Evolutionary conservation across 2,888 invertebrate genomes (phyloP).

Genomic region (Caenorhabditis sp.): DNA sequence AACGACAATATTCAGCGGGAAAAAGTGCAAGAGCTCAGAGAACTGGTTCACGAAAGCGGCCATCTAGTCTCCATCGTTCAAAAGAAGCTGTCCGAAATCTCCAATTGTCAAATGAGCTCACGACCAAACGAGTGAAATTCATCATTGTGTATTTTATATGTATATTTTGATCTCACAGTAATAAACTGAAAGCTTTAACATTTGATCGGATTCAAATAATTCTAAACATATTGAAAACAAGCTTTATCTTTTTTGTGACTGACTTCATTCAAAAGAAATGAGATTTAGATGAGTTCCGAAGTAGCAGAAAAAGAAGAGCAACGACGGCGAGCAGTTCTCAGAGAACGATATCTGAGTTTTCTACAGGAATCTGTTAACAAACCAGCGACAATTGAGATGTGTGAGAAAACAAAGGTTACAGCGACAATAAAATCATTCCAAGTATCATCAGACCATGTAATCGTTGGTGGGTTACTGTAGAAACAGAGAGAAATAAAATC

Average conservation of each 20-base stretch:
- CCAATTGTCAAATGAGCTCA: slow-evolving; percentile 47
- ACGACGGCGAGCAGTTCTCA: slow-evolving; percentile 25
- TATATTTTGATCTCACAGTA: slow-evolving; percentile 1
- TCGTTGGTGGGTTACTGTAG: slow-evolving; percentile 47
- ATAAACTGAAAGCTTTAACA: background rate
- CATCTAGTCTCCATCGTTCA: slow-evolving; percentile 39
- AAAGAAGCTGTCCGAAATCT: slow-evolving; percentile 56
- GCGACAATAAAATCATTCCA: slow-evolving; percentile 51
- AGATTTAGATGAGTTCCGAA: slow-evolving; percentile 31
- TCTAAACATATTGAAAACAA: slow-evolving; percentile 1
- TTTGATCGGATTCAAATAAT: background rate
- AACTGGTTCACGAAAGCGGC: slow-evolving; percentile 24
- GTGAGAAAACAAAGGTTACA: slow-evolving; percentile 48
- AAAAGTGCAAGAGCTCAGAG: slow-evolving; percentile 43
- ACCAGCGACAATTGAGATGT: slow-evolving; percentile 44
- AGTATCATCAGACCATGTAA: slow-evolving; percentile 51
- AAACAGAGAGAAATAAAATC: background rate
- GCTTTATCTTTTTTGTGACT: background rate
- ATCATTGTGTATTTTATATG: background rate
- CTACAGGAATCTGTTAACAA: slow-evolving; percentile 17
- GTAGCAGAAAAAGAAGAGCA: slow-evolving; percentile 34
- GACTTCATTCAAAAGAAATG: background rate
- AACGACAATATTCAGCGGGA: slow-evolving; percentile 40
- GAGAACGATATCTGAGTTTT: slow-evolving; percentile 52
- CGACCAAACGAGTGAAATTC: slow-evolving; percentile 42